A percentile compares a stretch with the other conserved stretches of the same genome.
phyloP scores from a whole-genome alignment of 2,888 invertebrate species.

The Trimorus sp. region DNA sequence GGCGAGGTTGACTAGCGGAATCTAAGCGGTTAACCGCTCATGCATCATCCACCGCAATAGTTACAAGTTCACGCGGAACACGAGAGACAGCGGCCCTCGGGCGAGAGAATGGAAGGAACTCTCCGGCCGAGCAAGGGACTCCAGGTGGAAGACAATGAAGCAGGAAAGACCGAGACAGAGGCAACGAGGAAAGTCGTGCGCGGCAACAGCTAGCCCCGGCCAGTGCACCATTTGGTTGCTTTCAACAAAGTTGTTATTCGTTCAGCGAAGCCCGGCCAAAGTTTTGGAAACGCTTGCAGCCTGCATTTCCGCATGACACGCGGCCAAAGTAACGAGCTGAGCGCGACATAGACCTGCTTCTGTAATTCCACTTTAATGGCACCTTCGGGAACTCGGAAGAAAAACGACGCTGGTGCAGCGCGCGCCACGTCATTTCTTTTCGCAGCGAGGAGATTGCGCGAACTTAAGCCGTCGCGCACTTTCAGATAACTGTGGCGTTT shows the following conservation, averaged over 20 bases:
- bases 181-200: slow-evolving; percentile 54
- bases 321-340: slow-evolving; percentile 48
- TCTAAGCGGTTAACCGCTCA: slow-evolving; percentile 74
- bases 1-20: slow-evolving; percentile 66
- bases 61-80: slow-evolving; percentile 72
- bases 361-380: slow-evolving; percentile 54
- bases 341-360: slow-evolving; percentile 34
- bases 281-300: slow-evolving; percentile 63
- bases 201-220: slow-evolving; percentile 59
- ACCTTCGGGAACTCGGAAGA: slow-evolving; percentile 28
- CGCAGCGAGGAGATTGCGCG: neutral
- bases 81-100: slow-evolving; percentile 59
- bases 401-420: neutral
- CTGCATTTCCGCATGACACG: slow-evolving; percentile 64
- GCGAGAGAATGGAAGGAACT: slow-evolving; percentile 55
- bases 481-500: too few species aligned
- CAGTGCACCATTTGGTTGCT: slow-evolving; percentile 71
- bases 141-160: slow-evolving; percentile 53
- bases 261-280: slow-evolving; percentile 52
- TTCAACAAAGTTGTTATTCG: slow-evolving; percentile 72
- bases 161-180: slow-evolving; percentile 47
- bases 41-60: slow-evolving; percentile 76
- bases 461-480: too few species aligned
- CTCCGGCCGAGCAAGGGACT: slow-evolving; percentile 42
- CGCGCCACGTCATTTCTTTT: neutral